A percentile compares a stretch with the other conserved stretches of the same genome.
These are phyloP conservation scores for Pelusios castaneus DNA, from an alignment of 2,113 vertebrate genomes.

Conservation along the genomic window DNA sequence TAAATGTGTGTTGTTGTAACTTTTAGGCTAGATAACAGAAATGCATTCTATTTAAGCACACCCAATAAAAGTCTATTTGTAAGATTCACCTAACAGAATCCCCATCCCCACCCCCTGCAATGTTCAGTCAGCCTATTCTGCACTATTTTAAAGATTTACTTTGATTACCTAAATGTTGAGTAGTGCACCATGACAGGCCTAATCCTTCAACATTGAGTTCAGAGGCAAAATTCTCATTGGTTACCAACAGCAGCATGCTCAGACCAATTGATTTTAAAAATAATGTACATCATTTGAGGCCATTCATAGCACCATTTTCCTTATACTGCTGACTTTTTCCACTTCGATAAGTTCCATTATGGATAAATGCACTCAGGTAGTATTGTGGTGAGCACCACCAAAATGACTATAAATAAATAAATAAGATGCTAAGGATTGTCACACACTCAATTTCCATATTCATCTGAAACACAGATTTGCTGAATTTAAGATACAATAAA, in stretches of 20 bases:
- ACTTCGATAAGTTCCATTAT: neutral
- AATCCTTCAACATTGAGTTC: constrained; percentile 4
- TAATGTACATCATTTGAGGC: constrained; percentile 2
- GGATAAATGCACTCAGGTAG: neutral
- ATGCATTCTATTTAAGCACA: neutral
- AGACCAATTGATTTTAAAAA: neutral
- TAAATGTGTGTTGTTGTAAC: constrained; percentile 1
- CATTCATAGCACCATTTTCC: neutral
- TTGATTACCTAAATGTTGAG: neutral
- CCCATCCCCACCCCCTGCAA: neutral
- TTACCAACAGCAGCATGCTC: neutral
- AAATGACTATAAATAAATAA: neutral
- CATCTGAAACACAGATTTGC: neutral
- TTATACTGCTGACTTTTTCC: neutral
- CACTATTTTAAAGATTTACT: neutral
- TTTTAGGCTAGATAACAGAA: neutral
- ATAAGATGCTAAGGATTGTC: neutral
- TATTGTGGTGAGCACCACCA: neutral
- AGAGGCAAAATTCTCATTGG: constrained; percentile 1
- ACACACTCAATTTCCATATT: neutral
- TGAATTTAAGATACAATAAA: neutral
- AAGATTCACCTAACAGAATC: neutral
- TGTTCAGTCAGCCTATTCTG: neutral
- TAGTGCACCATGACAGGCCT: neutral
- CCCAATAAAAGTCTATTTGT: neutral